A percentile compares a stretch with the other conserved stretches of the same genome.
phyloP scores from a whole-genome alignment of 1,140 invertebrate species.

The Saccostrea cuccullata region DNA sequence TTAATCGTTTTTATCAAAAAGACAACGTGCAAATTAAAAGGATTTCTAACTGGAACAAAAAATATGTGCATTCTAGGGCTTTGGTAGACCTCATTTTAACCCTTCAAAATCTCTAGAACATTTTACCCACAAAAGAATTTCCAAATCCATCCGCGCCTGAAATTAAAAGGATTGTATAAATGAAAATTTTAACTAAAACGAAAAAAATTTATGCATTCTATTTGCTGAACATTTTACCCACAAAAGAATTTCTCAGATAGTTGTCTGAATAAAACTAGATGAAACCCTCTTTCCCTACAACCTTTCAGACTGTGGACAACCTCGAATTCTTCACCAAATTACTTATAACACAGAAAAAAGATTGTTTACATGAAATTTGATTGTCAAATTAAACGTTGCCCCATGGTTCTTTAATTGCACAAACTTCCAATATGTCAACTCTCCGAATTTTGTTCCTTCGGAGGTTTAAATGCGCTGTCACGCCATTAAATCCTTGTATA shows the following conservation, averaged over 20 bases:
- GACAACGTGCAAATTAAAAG: neutral
- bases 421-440: neutral
- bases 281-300: no score
- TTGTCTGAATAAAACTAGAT: no score
- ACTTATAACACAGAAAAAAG: neutral
- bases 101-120: no score
- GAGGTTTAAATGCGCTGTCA: neutral
- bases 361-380: neutral
- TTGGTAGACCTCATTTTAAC: no score
- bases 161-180: neutral
- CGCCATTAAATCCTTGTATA: neutral
- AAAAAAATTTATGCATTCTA: neutral
- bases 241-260: neutral
- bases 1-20: neutral
- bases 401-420: neutral
- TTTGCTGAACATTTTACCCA: neutral
- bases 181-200: neutral
- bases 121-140: no score
- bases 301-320: neutral
- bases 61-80: no score
- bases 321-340: neutral
- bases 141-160: no score
- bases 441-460: neutral
- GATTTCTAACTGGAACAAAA: no score
- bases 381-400: neutral